Percentiles rank a stretch among this genome's conserved stretches.
These are phyloP conservation scores for Drosophila pegasa DNA, from an alignment of 2,888 invertebrate species.

Conservation along the genomic window DNA sequence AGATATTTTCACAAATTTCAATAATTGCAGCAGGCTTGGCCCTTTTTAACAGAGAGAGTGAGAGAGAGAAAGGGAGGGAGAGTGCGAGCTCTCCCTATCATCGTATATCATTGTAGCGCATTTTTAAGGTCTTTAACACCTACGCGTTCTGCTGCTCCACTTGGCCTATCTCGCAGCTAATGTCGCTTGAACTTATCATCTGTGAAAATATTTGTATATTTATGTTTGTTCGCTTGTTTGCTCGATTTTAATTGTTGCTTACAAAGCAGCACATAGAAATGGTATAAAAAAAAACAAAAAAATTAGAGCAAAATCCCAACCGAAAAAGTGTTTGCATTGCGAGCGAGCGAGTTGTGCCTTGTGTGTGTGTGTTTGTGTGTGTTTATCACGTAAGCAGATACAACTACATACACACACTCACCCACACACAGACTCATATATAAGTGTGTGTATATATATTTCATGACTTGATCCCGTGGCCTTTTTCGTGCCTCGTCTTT, in stretches of 20 bases:
- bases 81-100: neutral
- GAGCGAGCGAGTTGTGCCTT: conserved; percentile 4
- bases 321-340: conserved; percentile 61
- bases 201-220: conserved; percentile 81
- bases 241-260: conserved; percentile 76
- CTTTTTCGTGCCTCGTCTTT: conserved; percentile 71
- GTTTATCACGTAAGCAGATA: conserved; percentile 63
- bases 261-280: conserved; percentile 47
- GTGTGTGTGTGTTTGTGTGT: conserved; percentile 31
- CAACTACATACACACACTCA: conserved; percentile 3
- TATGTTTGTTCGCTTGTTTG: conserved; percentile 69
- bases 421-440: neutral
- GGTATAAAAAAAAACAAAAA: conserved; percentile 44
- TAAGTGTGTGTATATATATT: conserved; percentile 27
- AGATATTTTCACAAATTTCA: neutral
- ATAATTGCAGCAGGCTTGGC: neutral
- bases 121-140: conserved; percentile 74
- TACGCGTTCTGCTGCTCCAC: conserved; percentile 38
- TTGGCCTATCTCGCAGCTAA: conserved; percentile 22
- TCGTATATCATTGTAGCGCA: conserved; percentile 64
- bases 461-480: conserved; percentile 74
- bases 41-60: neutral
- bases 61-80: neutral
- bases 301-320: conserved; percentile 81
- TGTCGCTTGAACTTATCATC: conserved; percentile 73